These are phyloP conservation scores for Asteroscopus sphinx DNA, from an alignment of 2,888 invertebrate species.

Conservation along the genomic window DNA sequence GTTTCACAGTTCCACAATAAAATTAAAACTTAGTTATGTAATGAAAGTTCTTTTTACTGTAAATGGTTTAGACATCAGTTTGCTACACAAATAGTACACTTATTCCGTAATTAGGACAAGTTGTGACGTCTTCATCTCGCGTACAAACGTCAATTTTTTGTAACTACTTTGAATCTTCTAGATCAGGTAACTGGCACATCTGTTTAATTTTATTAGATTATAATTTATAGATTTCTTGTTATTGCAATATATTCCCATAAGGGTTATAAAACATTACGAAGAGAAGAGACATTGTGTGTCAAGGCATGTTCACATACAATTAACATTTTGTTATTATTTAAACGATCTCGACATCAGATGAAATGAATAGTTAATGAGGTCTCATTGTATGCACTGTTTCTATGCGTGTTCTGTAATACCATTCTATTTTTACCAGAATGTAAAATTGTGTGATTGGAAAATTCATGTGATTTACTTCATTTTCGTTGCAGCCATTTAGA, in stretches of 20 bases:
- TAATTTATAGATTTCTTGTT: slow-evolving; percentile 37
- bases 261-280: slow-evolving; percentile 5
- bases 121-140: background rate
- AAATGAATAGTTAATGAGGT: slow-evolving; percentile 14
- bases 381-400: slow-evolving; percentile 4
- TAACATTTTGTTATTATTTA: slow-evolving; percentile 4
- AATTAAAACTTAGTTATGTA: background rate
- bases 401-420: slow-evolving; percentile 7
- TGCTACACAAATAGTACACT: background rate
- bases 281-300: slow-evolving; percentile 1
- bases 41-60: background rate
- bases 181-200: slow-evolving; percentile 9
- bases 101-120: background rate
- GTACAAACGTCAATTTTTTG: too few relatives aligned
- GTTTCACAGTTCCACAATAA: background rate
- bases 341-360: slow-evolving; percentile 12
- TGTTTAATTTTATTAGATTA: slow-evolving; percentile 25
- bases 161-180: background rate
- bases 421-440: background rate
- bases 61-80: background rate
- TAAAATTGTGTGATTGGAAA: slow-evolving; percentile 1
- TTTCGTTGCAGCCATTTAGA: slow-evolving; percentile 11
- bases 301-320: slow-evolving; percentile 12
- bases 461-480: slow-evolving; percentile 14
- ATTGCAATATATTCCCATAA: slow-evolving; percentile 28